Evolutionary conservation across 2,797 vertebrate species (phyloP).

Genomic region (Dromococcyx pavoninus): DNA sequence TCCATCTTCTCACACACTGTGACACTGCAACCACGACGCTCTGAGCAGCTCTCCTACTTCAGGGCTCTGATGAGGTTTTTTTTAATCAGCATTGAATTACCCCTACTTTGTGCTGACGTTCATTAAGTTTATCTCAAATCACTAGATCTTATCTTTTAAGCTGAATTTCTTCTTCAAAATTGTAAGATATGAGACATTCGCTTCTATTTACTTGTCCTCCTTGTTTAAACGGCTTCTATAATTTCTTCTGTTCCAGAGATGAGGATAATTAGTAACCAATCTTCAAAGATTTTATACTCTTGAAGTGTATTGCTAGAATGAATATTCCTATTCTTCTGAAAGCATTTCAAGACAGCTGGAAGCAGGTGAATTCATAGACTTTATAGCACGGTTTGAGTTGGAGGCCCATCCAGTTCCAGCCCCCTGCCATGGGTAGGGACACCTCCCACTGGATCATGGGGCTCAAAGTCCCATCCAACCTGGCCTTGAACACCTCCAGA

Average conservation of each 20-base stretch:
- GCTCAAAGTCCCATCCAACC: too few relatives aligned
- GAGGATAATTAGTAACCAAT: conserved; percentile 29
- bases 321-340: not conserved
- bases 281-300: not conserved
- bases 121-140: not conserved
- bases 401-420: too few relatives aligned
- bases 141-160: not conserved
- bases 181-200: not conserved
- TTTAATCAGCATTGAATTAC: not conserved
- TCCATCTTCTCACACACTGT: not conserved
- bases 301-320: not conserved
- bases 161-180: not conserved
- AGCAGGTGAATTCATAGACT: not conserved
- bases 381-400: too few relatives aligned
- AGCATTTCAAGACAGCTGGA: not conserved
- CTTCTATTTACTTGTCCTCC: conserved; percentile 9
- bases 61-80: not conserved
- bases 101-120: not conserved
- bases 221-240: not conserved
- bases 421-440: too few relatives aligned
- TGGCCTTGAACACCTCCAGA: too few relatives aligned
- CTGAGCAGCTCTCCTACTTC: not conserved
- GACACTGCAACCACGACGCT: not conserved
- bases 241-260: not conserved
- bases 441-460: too few relatives aligned